These are phyloP conservation scores for Acrossocheilus wenchowensis DNA, from an alignment of 2,797 vertebrate species.

Conservation along the genomic window DNA sequence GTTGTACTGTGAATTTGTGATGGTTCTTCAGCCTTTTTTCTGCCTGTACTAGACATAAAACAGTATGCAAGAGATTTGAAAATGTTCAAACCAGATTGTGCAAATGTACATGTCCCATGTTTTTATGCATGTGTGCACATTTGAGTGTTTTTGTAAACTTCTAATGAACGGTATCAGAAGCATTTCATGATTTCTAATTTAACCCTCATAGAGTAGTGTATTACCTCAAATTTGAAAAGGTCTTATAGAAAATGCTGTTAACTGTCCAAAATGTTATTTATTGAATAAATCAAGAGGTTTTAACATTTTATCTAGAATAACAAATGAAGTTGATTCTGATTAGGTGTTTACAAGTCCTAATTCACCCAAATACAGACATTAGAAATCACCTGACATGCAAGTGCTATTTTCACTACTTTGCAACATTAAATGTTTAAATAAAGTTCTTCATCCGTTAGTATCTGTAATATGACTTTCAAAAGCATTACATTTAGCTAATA, in stretches of 20 bases:
- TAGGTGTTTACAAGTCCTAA: not conserved
- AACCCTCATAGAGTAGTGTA: constrained; percentile 55
- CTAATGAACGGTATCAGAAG: constrained; percentile 63
- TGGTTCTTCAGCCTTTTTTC: constrained; percentile 19
- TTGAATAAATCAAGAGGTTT: not conserved
- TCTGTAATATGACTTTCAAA: not conserved
- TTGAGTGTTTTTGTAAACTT: constrained; percentile 73
- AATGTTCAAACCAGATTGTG: constrained; percentile 60
- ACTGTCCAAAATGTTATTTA: constrained; percentile 61
- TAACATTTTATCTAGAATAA: not conserved
- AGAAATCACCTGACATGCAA: not conserved
- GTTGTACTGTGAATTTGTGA: constrained; percentile 59
- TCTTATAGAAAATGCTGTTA: constrained; percentile 73
- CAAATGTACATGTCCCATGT: constrained; percentile 55
- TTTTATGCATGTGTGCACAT: constrained; percentile 75
- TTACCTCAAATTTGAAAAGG: constrained; percentile 78
- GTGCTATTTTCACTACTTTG: not conserved
- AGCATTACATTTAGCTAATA: constrained; percentile 10
- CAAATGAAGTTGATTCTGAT: not conserved
- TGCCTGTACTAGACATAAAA: constrained; percentile 35
- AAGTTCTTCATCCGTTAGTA: not conserved
- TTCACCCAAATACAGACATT: not conserved
- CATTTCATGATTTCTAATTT: constrained; percentile 4
- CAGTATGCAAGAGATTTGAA: constrained; percentile 25
- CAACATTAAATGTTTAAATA: not conserved